Evolutionary conservation across 2,888 invertebrate species (phyloP).

Genomic region (Melieria picta): DNA sequence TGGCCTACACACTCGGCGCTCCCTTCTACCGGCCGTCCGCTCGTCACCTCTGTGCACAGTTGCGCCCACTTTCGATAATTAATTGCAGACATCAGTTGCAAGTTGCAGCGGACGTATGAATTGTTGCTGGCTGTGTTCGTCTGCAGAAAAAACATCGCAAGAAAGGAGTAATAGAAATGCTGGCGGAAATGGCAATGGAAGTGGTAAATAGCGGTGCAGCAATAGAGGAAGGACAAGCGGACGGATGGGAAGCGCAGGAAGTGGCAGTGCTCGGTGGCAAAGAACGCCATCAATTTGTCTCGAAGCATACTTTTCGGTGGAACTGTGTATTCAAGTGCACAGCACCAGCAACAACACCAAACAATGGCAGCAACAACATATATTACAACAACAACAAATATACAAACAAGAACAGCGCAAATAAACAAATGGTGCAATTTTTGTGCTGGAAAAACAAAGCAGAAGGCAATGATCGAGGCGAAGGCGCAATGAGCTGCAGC

Average conservation of each 20-base stretch:
- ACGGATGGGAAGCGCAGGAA: neutral
- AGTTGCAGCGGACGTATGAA: conserved; percentile 51
- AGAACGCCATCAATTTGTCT: conserved; percentile 59
- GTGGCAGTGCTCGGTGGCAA: conserved; percentile 22
- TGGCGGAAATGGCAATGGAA: neutral
- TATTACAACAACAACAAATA: too few relatives aligned
- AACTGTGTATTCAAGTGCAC: conserved; percentile 37
- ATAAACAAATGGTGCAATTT: too few relatives aligned
- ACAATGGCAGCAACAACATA: neutral
- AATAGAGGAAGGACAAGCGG: neutral
- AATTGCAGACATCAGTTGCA: conserved; percentile 66
- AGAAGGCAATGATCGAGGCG: too few relatives aligned
- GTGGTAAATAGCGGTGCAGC: neutral
- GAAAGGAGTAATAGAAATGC: conserved; percentile 27
- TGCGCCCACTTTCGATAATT: conserved; percentile 64
- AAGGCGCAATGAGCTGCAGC: too few relatives aligned
- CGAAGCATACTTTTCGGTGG: conserved; percentile 47
- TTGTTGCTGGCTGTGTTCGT: conserved; percentile 37
- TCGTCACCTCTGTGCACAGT: neutral
- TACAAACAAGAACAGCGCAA: too few relatives aligned
- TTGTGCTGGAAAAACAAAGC: too few relatives aligned
- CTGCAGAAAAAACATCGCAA: conserved; percentile 33
- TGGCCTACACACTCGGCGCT: neutral
- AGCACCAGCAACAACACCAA: neutral
- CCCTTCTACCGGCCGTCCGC: neutral